Percentiles rank a stretch among this genome's conserved stretches.
Conservation (phyloP, 2,113 vertebrate genomes). For the Cyanoderma ruficeps region DNA sequence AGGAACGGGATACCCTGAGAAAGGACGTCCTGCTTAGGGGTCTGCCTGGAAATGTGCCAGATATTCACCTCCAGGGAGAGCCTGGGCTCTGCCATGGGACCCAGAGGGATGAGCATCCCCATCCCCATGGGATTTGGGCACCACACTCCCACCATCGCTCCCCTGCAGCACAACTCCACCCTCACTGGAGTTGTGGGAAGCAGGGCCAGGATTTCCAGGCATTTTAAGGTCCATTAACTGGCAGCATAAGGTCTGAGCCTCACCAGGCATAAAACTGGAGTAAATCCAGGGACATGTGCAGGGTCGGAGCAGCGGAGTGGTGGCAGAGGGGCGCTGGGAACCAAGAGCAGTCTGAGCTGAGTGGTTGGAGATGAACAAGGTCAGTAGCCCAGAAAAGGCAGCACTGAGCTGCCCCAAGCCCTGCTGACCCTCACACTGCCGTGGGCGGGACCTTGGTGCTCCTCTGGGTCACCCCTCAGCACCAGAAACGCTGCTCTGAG, state of each 20-base stretch:
- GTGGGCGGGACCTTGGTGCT: neutral
- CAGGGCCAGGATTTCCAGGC: neutral
- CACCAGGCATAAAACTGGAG: neutral
- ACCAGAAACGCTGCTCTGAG: rapidly evolving
- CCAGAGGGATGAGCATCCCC: neutral
- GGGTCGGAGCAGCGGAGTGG: rapidly evolving
- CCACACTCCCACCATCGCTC: neutral
- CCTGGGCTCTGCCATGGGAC: neutral
- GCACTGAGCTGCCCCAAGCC: neutral
- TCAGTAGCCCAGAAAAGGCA: neutral
- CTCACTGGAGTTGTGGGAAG: neutral
- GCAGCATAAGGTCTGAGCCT: neutral
- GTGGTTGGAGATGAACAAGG: neutral
- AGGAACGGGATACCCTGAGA: neutral
- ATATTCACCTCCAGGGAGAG: neutral
- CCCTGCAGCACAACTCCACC: neutral
- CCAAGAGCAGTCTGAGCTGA: neutral
- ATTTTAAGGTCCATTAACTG: neutral
- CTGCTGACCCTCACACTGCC: neutral
- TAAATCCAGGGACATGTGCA: neutral
- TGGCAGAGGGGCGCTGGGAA: neutral
- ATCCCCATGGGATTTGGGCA: neutral
- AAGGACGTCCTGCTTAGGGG: rapidly evolving
- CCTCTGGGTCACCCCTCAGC: neutral
- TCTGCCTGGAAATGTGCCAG: neutral